These are phyloP conservation scores for Drosophila eugracilis DNA, from an alignment of 1,140 invertebrate species.

Conservation along the genomic window DNA sequence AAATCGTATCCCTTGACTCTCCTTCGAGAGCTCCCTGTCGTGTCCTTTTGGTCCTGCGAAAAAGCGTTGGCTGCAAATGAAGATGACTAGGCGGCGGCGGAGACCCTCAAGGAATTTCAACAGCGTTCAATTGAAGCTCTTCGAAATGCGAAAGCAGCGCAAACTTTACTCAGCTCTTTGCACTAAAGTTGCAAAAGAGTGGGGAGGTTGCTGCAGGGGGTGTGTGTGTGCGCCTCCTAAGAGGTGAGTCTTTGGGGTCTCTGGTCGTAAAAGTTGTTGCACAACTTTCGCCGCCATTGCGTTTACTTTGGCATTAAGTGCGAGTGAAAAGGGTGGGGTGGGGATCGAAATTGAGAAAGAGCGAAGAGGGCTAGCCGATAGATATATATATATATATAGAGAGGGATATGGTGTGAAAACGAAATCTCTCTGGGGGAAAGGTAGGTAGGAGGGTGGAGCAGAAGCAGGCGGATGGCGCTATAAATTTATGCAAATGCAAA, in stretches of 20 bases:
- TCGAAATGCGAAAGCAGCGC: constrained; percentile 69
- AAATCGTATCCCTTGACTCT: neutral
- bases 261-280: constrained; percentile 64
- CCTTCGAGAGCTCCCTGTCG: neutral
- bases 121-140: constrained; percentile 79
- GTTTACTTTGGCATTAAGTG: constrained; percentile 74
- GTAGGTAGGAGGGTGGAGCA: neutral
- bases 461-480: constrained; percentile 17
- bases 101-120: constrained; percentile 77
- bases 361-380: constrained; percentile 1
- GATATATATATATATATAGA: constrained; percentile 63
- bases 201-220: neutral
- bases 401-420: constrained; percentile 15
- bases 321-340: constrained; percentile 9
- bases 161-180: constrained; percentile 74
- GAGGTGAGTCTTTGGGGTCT: constrained; percentile 20
- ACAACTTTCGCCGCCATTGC: constrained; percentile 65
- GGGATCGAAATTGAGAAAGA: constrained; percentile 2
- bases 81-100: constrained; percentile 46
- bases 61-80: constrained; percentile 26
- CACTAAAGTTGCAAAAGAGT: constrained; percentile 65
- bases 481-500: constrained; percentile 81
- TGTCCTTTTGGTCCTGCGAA: neutral
- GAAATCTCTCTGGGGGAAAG: constrained; percentile 9
- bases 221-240: neutral